Percentiles rank a stretch among this genome's conserved stretches.
These are phyloP conservation scores for Drosophila ambigua DNA, from an alignment of 1,140 invertebrate genomes.

Conservation along the genomic window DNA sequence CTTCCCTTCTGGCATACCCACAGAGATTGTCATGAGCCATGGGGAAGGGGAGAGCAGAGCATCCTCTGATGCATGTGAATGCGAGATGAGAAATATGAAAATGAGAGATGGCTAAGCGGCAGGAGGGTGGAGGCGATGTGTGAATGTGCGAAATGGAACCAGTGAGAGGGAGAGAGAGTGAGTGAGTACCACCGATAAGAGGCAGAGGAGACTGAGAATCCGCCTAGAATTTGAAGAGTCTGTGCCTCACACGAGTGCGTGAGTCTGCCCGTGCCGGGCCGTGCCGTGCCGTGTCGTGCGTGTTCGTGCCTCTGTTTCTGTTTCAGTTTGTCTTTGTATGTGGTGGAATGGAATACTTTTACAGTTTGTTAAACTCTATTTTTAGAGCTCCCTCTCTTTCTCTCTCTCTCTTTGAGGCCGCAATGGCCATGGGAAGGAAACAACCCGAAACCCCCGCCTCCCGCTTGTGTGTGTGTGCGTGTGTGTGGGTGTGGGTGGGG, in stretches of 20 bases:
- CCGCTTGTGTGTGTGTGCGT: background rate
- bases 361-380: slow-evolving; percentile 82
- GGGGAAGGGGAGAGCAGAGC: slow-evolving; percentile 11
- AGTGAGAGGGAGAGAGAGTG: background rate
- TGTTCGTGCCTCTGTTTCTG: slow-evolving; percentile 36
- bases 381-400: slow-evolving; percentile 59
- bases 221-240: background rate
- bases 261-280: slow-evolving; percentile 17
- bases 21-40: slow-evolving; percentile 17
- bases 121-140: background rate
- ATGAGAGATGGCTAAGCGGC: background rate
- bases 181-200: no score
- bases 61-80: slow-evolving; percentile 38
- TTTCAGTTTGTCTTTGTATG: slow-evolving; percentile 63
- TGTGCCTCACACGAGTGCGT: slow-evolving; percentile 27
- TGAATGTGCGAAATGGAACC: slow-evolving; percentile 16
- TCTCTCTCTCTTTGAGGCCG: slow-evolving; percentile 6
- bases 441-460: slow-evolving; percentile 47
- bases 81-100: slow-evolving; percentile 45
- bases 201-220: slow-evolving; percentile 32
- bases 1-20: slow-evolving; percentile 43
- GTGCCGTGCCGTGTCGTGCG: background rate
- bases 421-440: slow-evolving; percentile 61
- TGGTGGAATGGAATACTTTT: slow-evolving; percentile 81
- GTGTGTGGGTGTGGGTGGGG: slow-evolving; percentile 48